Percentiles rank a stretch among this genome's conserved stretches.
These are phyloP conservation scores for Trochalopteron elliotii DNA, from an alignment of 2,113 vertebrate species.

Conservation along the genomic window DNA sequence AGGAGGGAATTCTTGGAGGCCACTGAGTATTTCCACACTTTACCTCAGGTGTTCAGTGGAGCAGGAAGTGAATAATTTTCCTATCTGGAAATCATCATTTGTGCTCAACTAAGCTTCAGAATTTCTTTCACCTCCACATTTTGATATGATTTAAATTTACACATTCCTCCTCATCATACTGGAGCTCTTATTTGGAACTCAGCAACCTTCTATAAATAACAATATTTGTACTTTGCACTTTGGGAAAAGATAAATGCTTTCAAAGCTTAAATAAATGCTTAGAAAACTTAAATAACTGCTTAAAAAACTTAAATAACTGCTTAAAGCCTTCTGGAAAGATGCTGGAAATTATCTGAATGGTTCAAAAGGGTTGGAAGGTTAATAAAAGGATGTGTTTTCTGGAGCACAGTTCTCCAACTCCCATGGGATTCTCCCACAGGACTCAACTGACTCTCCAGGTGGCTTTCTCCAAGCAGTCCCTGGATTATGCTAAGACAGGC, in stretches of 20 bases:
- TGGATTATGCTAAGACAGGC: neutral
- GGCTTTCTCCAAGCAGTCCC: neutral
- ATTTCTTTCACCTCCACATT: neutral
- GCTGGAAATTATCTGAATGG: neutral
- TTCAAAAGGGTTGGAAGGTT: neutral
- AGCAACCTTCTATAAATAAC: neutral
- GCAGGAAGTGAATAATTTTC: neutral
- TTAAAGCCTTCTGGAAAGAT: neutral
- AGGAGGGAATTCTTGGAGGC: neutral
- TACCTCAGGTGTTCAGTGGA: neutral
- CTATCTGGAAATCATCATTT: neutral
- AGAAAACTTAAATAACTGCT: neutral
- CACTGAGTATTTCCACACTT: neutral
- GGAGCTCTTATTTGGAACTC: neutral
- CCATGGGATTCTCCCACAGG: neutral
- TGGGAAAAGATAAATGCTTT: neutral
- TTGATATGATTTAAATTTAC: neutral
- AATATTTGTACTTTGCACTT: neutral
- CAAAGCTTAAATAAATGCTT: neutral
- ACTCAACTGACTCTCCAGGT: neutral
- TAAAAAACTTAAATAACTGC: neutral
- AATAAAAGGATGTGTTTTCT: rapidly evolving
- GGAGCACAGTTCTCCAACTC: neutral
- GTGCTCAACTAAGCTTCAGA: neutral
- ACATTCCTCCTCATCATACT: rapidly evolving